These are phyloP conservation scores for Aleadryas rufinucha DNA, from an alignment of 2,113 vertebrate species.

Conservation along the genomic window DNA sequence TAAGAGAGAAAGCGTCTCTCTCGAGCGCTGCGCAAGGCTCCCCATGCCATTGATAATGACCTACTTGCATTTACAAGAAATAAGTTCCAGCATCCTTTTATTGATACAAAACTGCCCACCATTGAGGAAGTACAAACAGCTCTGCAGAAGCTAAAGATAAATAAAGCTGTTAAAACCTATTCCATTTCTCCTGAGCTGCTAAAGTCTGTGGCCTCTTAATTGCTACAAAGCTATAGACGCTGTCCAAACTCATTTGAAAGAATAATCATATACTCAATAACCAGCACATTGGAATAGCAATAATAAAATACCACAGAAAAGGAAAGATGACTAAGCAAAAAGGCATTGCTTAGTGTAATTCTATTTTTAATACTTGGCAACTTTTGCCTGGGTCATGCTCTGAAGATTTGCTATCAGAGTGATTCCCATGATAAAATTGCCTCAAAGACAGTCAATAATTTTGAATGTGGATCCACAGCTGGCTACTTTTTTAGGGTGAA, in stretches of 20 bases:
- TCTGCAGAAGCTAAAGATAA: conserved; percentile 56
- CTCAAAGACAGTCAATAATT: background rate
- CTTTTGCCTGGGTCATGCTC: background rate
- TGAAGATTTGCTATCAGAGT: background rate
- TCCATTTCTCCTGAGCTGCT: conserved; percentile 66
- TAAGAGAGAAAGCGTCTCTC: background rate
- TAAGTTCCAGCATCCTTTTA: conserved; percentile 62
- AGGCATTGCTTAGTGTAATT: background rate
- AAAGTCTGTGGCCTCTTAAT: conserved; percentile 68
- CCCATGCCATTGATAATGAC: conserved; percentile 52
- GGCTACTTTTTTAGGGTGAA: background rate
- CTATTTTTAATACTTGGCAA: conserved; percentile 13
- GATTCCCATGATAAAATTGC: background rate
- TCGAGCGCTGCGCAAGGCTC: background rate
- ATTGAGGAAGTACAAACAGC: conserved; percentile 63
- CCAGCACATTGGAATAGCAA: conserved; percentile 55
- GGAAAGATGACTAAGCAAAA: conserved; percentile 60
- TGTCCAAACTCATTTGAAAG: conserved; percentile 65
- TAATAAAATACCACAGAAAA: conserved; percentile 64
- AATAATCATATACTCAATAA: conserved; percentile 59
- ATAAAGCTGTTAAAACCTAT: conserved; percentile 63
- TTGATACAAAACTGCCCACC: conserved; percentile 64
- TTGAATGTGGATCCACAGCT: background rate
- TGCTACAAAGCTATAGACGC: conserved; percentile 54
- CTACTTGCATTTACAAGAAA: conserved; percentile 66